Evolutionary conservation across 2,888 invertebrate genomes (phyloP).

Genomic region (Agonopterix arenella): DNA sequence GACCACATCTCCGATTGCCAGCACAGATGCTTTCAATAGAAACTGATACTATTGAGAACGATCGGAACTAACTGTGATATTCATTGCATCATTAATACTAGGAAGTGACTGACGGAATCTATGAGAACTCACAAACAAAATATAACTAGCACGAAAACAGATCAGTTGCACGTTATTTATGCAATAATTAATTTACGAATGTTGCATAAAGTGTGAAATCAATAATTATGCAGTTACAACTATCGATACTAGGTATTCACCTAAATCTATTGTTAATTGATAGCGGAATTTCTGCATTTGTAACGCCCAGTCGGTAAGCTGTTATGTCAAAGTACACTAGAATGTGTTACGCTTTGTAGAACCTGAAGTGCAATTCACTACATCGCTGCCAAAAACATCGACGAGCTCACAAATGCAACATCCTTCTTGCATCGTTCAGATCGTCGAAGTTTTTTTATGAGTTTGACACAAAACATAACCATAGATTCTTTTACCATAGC

Average conservation of each 20-base stretch:
- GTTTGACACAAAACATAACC: too few species aligned
- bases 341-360: too few species aligned
- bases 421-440: too few species aligned
- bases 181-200: slow-evolving; percentile 2
- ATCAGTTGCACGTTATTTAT: slow-evolving; percentile 26
- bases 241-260: background rate
- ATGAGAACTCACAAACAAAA: slow-evolving; percentile 8
- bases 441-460: too few species aligned
- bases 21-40: slow-evolving; percentile 32
- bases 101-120: slow-evolving; percentile 21
- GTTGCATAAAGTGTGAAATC: slow-evolving; percentile 21
- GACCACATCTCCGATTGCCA: slow-evolving; percentile 31
- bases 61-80: slow-evolving; percentile 23
- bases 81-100: slow-evolving; percentile 25
- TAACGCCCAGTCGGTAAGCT: too few species aligned
- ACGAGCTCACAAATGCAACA: too few species aligned
- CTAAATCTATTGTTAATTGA: too few species aligned
- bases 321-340: too few species aligned
- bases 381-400: too few species aligned
- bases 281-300: too few species aligned
- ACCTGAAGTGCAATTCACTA: too few species aligned
- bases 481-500: too few species aligned
- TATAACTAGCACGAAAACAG: slow-evolving; percentile 27
- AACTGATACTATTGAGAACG: slow-evolving; percentile 24
- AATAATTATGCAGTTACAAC: slow-evolving; percentile 9